phyloP scores from a whole-genome alignment of 2,797 vertebrate species.

The Cryptoblepharus egeriae region DNA sequence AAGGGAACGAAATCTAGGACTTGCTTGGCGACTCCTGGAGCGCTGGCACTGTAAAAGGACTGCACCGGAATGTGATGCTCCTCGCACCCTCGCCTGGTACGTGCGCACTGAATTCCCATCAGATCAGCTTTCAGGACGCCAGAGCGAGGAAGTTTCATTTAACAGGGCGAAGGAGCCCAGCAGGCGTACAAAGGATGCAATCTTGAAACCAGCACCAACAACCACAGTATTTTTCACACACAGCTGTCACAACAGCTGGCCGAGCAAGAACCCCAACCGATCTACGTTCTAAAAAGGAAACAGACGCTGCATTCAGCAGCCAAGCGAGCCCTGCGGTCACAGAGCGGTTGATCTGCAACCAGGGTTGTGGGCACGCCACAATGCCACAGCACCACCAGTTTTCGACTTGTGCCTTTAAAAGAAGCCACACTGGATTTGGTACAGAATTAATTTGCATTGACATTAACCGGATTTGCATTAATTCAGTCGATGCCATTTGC shows the following conservation, averaged over 20 bases:
- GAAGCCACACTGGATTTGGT: no score
- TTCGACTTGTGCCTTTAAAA: no score
- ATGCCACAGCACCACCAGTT: no score
- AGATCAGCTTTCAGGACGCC: neutral
- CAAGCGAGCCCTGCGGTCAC: neutral
- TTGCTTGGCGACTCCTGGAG: constrained; percentile 22
- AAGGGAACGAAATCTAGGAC: constrained; percentile 10
- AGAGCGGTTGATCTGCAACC: neutral
- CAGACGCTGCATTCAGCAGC: neutral
- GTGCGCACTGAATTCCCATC: neutral
- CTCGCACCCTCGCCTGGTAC: accelerated
- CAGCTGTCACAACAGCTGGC: constrained; percentile 27
- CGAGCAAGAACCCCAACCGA: neutral
- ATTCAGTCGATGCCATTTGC: no score
- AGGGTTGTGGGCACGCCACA: neutral
- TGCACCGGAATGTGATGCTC: constrained; percentile 10
- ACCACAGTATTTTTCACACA: neutral
- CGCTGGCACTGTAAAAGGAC: neutral
- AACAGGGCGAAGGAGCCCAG: neutral
- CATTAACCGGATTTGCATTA: no score
- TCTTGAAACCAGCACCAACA: neutral
- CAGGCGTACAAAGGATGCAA: accelerated
- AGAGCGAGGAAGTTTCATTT: neutral
- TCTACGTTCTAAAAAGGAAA: neutral
- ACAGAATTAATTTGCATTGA: no score